Evolutionary conservation across 2,797 vertebrate genomes (phyloP).

Genomic region (Lacerta bilineata): DNA sequence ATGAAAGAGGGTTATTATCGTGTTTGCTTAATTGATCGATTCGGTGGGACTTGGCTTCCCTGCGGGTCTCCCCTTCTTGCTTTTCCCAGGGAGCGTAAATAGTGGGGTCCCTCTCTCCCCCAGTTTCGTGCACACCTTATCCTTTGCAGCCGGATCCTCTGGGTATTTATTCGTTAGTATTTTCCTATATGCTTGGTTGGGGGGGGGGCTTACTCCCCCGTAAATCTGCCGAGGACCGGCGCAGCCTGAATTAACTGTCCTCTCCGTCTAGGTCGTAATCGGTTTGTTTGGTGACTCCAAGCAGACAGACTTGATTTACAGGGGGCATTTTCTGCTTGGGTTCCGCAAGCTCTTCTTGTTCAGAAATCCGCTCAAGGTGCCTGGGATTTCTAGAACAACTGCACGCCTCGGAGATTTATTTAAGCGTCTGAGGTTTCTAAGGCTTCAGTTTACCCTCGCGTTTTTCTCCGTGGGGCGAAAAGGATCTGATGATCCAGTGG

Average conservation of each 20-base stretch:
- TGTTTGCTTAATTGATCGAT: background rate
- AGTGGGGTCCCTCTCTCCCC: background rate
- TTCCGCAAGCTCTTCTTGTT: background rate
- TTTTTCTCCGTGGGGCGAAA: background rate
- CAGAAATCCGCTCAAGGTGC: no score
- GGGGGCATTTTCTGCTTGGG: background rate
- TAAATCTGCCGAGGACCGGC: no score
- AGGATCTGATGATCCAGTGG: background rate
- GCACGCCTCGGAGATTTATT: background rate
- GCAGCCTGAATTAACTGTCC: background rate
- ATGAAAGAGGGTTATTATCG: no score
- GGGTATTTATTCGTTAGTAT: background rate
- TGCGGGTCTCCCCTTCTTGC: background rate
- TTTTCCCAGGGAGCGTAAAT: background rate
- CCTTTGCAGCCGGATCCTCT: background rate
- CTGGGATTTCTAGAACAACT: background rate
- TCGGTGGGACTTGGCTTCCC: no score
- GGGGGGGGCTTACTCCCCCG: background rate
- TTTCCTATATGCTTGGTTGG: background rate
- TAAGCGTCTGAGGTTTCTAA: background rate
- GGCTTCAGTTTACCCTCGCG: background rate
- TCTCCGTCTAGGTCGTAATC: no score
- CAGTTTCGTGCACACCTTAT: no score
- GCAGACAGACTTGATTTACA: background rate
- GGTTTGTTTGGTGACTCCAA: no score